Evolutionary conservation across 2,888 invertebrate species (phyloP).

Genomic region (Dermolepida albohirtum): DNA sequence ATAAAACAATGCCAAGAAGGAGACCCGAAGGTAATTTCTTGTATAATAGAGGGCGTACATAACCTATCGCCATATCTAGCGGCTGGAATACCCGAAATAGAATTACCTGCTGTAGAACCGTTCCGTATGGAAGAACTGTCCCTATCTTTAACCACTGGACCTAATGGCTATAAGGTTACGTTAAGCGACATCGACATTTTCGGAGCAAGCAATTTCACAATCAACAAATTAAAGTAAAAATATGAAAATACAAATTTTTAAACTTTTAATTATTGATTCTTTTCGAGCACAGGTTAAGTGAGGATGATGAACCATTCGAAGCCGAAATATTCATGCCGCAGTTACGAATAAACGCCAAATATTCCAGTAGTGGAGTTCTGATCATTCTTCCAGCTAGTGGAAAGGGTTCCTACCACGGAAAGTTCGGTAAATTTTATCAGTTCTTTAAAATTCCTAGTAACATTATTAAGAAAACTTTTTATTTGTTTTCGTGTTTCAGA

Average conservation of each 20-base stretch:
- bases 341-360: constrained; percentile 74
- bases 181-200: constrained; percentile 71
- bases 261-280: neutral
- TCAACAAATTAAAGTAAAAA: constrained; percentile 69
- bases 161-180: constrained; percentile 71
- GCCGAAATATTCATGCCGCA: constrained; percentile 74
- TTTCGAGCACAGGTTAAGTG: constrained; percentile 65
- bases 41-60: constrained; percentile 70
- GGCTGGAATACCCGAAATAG: constrained; percentile 74
- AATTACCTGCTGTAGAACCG: constrained; percentile 76
- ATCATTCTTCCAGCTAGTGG: constrained; percentile 79
- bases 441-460: neutral
- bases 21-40: constrained; percentile 71
- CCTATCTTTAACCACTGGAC: constrained; percentile 69
- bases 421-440: constrained; percentile 66
- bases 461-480: neutral
- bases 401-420: constrained; percentile 76
- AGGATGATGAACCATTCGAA: constrained; percentile 75
- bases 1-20: constrained; percentile 75
- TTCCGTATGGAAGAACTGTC: constrained; percentile 73
- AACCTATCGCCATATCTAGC: constrained; percentile 72
- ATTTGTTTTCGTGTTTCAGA: constrained; percentile 59
- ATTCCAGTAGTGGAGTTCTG: constrained; percentile 76
- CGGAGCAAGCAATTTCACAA: constrained; percentile 74
- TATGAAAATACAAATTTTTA: too few species aligned